phyloP scores from a whole-genome alignment of 2,113 vertebrate genomes.

The Prunella fulvescens region DNA sequence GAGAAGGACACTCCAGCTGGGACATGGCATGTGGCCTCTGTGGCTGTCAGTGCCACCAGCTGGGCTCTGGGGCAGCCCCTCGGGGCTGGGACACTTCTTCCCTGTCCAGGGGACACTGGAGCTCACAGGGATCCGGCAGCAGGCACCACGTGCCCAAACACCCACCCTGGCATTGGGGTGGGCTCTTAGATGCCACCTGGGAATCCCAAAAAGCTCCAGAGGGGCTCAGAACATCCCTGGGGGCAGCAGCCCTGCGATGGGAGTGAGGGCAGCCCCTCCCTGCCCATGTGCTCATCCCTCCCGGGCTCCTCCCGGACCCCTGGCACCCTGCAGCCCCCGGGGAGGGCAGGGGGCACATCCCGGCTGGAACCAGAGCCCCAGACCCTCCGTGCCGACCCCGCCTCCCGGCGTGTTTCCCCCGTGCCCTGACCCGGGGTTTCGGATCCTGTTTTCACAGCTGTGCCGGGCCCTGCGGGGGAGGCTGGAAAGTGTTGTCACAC shows the following conservation, averaged over 20 bases:
- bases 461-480: neutral
- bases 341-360: fast-evolving
- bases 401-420: neutral
- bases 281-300: neutral
- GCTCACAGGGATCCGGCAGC: fast-evolving
- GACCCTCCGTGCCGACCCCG: fast-evolving
- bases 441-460: slow-evolving; percentile 60
- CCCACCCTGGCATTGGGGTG: fast-evolving
- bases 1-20: neutral
- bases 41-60: neutral
- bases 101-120: fast-evolving
- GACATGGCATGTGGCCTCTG: neutral
- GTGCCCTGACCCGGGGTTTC: neutral
- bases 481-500: neutral
- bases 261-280: fast-evolving
- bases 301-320: neutral
- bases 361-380: neutral
- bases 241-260: fast-evolving
- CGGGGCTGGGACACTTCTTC: fast-evolving
- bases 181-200: neutral
- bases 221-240: neutral
- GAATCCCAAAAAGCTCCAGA: neutral
- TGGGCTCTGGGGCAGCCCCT: neutral
- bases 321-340: neutral
- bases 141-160: neutral